Evolutionary conservation across 2,888 invertebrate species (phyloP), one percentile per base, ranked within the genome.

Genomic region (Lydus trimaculatus): DNA sequence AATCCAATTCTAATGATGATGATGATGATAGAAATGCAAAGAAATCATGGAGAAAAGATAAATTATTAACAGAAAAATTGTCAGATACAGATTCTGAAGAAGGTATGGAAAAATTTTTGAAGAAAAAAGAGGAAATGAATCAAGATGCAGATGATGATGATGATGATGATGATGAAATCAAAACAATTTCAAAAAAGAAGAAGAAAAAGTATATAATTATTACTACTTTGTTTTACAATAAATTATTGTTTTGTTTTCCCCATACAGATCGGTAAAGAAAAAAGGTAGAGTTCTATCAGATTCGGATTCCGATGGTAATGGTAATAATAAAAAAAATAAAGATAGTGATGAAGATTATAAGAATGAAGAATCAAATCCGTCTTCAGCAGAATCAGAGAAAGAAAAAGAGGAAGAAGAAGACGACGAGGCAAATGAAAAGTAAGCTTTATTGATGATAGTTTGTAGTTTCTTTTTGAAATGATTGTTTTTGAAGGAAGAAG

Each of bases 1-100:
- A 64, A 25, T 86, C 25, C 5, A 23, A 61, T 25, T 59, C 31
- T 31, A 56, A 76, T 64, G 83, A 86, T 67, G 62, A 65, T 85
- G 78, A 85, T 83, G 64, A 79, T 58, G 0, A 56, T 25, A 63
- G 59, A 13, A 25, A 25, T 13, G 4, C 11, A 6, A 25, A 52
- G 58, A 70, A 69, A 20, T 68, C 71, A 43, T 79, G 79, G 79
- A 72, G 73, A 31, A 77, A 74, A 6, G 78, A 80, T 70, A 79
- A 79, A 64, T 66, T 80, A 13, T 67, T 80, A 9, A 78, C 75
- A 7, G 69, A 62, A 33, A 78, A 76, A 65, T 52, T 80, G 8
- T 73, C 74, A n/a, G 78, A 73, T 48, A 72, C 72, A 13, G 81
- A 81, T 73, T 78, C 79, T 13, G 81, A 79, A 65, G 75, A 71